These are phyloP conservation scores for Macrochelys suwanniensis DNA, from an alignment of 2,797 vertebrate genomes.

Conservation along the genomic window DNA sequence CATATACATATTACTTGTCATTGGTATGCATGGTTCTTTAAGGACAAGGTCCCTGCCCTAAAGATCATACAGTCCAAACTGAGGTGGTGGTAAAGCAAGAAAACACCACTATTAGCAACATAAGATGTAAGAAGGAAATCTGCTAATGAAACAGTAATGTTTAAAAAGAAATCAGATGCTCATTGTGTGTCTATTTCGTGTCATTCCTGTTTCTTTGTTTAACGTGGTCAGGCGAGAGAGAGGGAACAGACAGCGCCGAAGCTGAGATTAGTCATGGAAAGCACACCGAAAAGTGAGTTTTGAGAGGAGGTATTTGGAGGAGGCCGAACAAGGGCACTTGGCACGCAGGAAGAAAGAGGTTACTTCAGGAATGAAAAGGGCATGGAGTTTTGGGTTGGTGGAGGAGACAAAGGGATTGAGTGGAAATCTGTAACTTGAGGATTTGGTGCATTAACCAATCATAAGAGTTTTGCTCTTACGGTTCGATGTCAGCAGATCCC, in stretches of 20 bases:
- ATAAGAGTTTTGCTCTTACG: background rate
- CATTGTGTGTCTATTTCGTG: background rate
- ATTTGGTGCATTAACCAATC: background rate
- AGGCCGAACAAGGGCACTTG: background rate
- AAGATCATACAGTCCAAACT: background rate
- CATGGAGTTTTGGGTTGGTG: background rate
- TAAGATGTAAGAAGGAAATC: background rate
- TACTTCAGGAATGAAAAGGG: background rate
- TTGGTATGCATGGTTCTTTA: background rate
- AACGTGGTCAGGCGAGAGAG: background rate
- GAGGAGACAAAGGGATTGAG: background rate
- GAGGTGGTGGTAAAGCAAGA: background rate
- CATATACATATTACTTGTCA: background rate
- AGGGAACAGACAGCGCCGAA: background rate
- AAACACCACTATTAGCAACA: background rate
- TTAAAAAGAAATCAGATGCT: background rate
- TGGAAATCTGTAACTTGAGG: background rate
- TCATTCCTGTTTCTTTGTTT: background rate
- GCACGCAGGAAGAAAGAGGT: background rate
- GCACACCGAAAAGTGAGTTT: conserved; percentile 14
- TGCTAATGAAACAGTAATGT: background rate
- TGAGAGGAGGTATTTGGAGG: background rate
- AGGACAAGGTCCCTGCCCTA: background rate
- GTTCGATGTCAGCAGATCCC: background rate
- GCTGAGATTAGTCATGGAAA: background rate